These are phyloP conservation scores for Trididemnum clinides DNA, from an alignment of 23 tunicate species.

Conservation along the genomic window DNA sequence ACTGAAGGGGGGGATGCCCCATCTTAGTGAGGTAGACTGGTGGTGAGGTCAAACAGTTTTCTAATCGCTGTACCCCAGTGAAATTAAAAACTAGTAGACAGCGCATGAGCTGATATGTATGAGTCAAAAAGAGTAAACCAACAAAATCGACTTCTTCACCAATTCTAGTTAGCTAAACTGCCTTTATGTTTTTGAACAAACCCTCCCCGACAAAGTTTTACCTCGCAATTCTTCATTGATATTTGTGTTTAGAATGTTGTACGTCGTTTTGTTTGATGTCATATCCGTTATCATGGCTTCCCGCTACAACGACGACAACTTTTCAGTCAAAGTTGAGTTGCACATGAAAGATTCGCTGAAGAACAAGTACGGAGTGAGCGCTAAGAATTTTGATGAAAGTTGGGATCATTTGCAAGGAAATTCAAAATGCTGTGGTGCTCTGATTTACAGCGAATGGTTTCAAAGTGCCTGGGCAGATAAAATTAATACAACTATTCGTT, in stretches of 20 bases:
- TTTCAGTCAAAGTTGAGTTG: neutral
- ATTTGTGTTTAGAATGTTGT: neutral
- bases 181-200: no score
- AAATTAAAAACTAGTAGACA: no score
- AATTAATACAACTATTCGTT: neutral
- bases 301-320: neutral
- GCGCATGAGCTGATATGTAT: no score
- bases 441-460: neutral
- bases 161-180: no score
- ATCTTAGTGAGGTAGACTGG: no score
- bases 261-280: slow-evolving; percentile 5
- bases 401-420: neutral
- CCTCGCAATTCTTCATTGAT: no score
- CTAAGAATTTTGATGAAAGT: neutral
- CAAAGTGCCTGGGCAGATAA: slow-evolving; percentile 5
- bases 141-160: no score
- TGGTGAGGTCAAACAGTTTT: no score
- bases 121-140: no score
- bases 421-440: neutral
- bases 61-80: no score
- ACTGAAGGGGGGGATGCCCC: no score
- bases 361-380: slow-evolving; percentile 9
- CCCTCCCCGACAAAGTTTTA: no score
- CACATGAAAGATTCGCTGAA: neutral
- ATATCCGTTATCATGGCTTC: neutral